Base-by-base conservation (phyloP, 1,140 invertebrate species). In the Ostrea edulis region DNA sequence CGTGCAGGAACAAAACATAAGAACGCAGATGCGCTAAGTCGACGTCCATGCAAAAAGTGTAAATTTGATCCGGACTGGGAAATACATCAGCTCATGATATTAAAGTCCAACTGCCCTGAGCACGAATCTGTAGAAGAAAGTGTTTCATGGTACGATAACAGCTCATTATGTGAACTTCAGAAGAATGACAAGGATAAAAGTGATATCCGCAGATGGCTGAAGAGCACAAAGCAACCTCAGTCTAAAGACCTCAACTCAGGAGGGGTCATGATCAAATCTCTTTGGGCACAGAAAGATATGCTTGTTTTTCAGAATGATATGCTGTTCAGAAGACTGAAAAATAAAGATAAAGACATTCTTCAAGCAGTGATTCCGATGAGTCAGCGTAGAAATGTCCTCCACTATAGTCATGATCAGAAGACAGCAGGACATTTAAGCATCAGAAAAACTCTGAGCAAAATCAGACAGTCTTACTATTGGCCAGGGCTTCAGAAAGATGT, bases 391-490 rank as follows among this genome's bases (percentile, higher is more conserved):
- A 71, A 7, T 44, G 51, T 86, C 53, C 68, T 86, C n/a, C 4
- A 81, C 2, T 68, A 20, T 35, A 65, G 58, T 54, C 85, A 77
- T 77, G 68, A 86, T 81, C 62, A 81, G 14, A 81, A 54, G 58
- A 85, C 85, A 53, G 62, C 85, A 51, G 65, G 35, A 7, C 68
- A 86, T 51, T 29, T 86, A 17, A 65, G 85, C 0, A 54, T 77
- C 3, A 86, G 53, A 29, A 86, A 86, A 86, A 77, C 85, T 9
- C 71, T 86, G 62, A 51, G 25, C 20, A 58, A 52, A 0, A 81
- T 86, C 22, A 85, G 52, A 44, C 58, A 86, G n/a, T n/a, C n/a
- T n/a, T n/a, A n/a, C n/a, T n/a, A n/a, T 52, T 86, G 84, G 58
- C 20, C 84, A 0, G 84, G 25, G 7, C 68, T 77, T 35, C 68